phyloP scores from a whole-genome alignment of 2,113 vertebrate genomes.

The Malurus cyaneus region DNA sequence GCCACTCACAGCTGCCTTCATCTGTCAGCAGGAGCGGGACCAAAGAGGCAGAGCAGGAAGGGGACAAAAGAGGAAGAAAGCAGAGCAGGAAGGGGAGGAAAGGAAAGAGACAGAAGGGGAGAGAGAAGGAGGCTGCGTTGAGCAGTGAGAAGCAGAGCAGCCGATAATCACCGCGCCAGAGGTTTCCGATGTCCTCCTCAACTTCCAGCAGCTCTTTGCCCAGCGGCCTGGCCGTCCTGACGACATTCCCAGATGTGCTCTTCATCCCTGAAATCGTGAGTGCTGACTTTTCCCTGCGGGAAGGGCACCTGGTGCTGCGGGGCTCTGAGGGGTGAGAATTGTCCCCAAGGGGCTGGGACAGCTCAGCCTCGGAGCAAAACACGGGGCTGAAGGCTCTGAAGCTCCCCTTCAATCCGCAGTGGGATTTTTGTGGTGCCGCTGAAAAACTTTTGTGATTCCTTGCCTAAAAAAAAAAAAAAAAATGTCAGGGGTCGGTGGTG shows the following conservation, averaged over 20 bases:
- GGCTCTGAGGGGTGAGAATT: neutral
- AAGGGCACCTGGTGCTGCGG: neutral
- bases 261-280: conserved; percentile 56
- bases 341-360: neutral
- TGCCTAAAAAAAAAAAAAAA: too few relatives aligned
- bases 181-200: neutral
- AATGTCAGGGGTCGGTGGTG: neutral
- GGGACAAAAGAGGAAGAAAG: neutral
- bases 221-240: conserved; percentile 9
- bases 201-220: neutral
- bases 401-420: neutral
- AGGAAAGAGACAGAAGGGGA: neutral
- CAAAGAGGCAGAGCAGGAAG: neutral
- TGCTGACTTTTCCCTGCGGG: neutral
- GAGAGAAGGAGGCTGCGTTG: neutral
- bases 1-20: neutral
- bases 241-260: conserved; percentile 43
- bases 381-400: neutral
- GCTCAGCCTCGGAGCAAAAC: neutral
- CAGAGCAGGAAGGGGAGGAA: neutral
- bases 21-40: neutral
- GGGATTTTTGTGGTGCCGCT: neutral
- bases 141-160: neutral
- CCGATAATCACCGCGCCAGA: fast-evolving
- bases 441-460: neutral